Conservation (phyloP, 2,888 invertebrate genomes). For the Monopis laevigella region DNA sequence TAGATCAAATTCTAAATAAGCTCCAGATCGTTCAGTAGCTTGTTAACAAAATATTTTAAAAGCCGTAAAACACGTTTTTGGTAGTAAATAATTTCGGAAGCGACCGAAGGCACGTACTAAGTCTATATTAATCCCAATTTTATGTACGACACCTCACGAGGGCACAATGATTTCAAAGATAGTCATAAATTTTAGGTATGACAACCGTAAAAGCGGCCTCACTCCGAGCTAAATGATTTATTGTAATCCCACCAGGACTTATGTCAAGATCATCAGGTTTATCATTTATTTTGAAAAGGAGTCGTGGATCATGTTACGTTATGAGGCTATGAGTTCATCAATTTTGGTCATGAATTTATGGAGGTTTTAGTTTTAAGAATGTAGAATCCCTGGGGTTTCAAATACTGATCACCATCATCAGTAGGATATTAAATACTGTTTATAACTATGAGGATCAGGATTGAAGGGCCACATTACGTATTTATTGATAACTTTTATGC, state of each 20-base stretch:
- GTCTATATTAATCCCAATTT: slow-evolving; percentile 2
- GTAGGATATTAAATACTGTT: no score
- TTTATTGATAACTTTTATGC: no score
- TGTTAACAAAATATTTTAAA: slow-evolving; percentile 2
- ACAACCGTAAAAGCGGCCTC: slow-evolving; percentile 35
- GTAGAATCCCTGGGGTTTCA: no score
- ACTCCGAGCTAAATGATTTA: slow-evolving; percentile 6
- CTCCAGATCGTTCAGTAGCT: neutral
- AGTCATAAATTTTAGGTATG: slow-evolving; percentile 38
- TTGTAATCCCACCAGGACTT: slow-evolving; percentile 22
- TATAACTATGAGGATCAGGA: no score
- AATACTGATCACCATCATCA: no score
- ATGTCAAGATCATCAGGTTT: slow-evolving; percentile 42
- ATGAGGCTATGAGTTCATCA: no score
- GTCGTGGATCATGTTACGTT: no score
- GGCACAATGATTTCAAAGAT: slow-evolving; percentile 12
- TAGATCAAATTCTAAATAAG: slow-evolving; percentile 3
- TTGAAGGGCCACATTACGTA: no score
- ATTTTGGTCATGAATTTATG: no score
- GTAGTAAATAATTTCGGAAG: slow-evolving; percentile 8
- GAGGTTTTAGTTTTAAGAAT: no score
- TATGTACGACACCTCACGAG: slow-evolving; percentile 8
- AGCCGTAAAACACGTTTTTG: slow-evolving; percentile 6
- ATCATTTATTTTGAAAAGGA: no score
- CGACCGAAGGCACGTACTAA: neutral